Conservation (phyloP, 2,113 vertebrate genomes). For the Clarias macrocephalus region DNA sequence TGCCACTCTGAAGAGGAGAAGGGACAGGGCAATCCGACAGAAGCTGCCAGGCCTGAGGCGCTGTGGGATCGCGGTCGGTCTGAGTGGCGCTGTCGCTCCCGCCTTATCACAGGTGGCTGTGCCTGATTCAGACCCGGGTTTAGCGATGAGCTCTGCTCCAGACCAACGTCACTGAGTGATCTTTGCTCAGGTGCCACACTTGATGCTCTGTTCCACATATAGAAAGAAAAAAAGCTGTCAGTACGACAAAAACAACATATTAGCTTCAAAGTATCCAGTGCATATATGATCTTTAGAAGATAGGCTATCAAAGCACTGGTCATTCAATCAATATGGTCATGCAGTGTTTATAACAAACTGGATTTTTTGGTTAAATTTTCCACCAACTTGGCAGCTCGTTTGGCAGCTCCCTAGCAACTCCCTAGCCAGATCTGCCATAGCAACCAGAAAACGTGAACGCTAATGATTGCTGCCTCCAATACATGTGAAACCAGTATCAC, state of each 20-base stretch:
- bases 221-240: conserved; percentile 16
- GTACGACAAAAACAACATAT: not conserved
- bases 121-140: conserved; percentile 34
- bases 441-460: not conserved
- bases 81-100: conserved; percentile 59
- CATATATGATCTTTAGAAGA: too few relatives aligned
- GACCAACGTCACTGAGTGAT: not conserved
- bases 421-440: not conserved
- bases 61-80: conserved; percentile 66
- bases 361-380: not conserved
- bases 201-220: conserved; percentile 46
- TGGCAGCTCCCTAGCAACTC: not conserved
- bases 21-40: conserved; percentile 71
- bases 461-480: not conserved
- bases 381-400: not conserved
- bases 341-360: not conserved
- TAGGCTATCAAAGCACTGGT: not conserved
- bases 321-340: not conserved
- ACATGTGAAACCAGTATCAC: not conserved
- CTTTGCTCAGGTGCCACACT: conserved; percentile 13
- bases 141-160: conserved; percentile 8
- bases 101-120: conserved; percentile 48
- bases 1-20: conserved; percentile 61
- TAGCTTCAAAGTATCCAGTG: not conserved
- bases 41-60: conserved; percentile 69